Percentiles rank a stretch among this genome's conserved stretches.
phyloP scores from a whole-genome alignment of 2,797 vertebrate genomes.

The Neostethus bicornis region DNA sequence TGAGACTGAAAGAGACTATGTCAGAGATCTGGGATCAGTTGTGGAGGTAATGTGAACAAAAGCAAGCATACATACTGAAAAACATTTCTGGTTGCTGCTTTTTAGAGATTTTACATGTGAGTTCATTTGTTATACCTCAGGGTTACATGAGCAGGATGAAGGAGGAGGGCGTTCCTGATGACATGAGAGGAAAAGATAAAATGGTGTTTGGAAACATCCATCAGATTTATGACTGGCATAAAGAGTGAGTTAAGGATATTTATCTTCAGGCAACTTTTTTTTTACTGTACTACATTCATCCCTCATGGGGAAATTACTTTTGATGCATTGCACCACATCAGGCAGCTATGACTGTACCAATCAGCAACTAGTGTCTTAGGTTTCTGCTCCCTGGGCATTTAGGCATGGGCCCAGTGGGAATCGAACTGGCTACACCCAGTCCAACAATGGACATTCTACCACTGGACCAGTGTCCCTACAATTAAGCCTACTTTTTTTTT shows the following conservation, averaged over 20 bases:
- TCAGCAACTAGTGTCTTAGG: too few species aligned
- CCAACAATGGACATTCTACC: too few species aligned
- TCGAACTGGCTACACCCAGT: too few species aligned
- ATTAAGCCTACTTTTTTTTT: not conserved
- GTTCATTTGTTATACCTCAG: constrained; percentile 65
- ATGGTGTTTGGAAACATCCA: constrained; percentile 99
- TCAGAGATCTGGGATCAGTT: constrained; percentile 93
- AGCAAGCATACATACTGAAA: not conserved
- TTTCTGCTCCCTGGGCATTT: too few species aligned
- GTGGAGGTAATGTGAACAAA: constrained; percentile 86
- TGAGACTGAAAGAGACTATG: constrained; percentile 96
- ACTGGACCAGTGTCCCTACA: too few species aligned
- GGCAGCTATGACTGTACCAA: too few species aligned
- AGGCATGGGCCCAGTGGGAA: too few species aligned
- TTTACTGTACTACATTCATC: too few species aligned
- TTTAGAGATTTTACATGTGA: constrained; percentile 14
- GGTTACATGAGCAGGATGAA: constrained; percentile 99
- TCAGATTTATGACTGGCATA: constrained; percentile 99
- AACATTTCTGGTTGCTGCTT: not conserved
- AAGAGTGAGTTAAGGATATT: constrained; percentile 83
- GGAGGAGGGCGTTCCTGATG: constrained; percentile 96
- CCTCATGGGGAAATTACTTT: too few species aligned
- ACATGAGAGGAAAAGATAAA: constrained; percentile 99
- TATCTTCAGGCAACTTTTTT: not conserved
- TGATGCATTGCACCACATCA: too few species aligned